Base-by-base conservation (phyloP, 2,113 vertebrate species). In the Agapornis roseicollis region DNA sequence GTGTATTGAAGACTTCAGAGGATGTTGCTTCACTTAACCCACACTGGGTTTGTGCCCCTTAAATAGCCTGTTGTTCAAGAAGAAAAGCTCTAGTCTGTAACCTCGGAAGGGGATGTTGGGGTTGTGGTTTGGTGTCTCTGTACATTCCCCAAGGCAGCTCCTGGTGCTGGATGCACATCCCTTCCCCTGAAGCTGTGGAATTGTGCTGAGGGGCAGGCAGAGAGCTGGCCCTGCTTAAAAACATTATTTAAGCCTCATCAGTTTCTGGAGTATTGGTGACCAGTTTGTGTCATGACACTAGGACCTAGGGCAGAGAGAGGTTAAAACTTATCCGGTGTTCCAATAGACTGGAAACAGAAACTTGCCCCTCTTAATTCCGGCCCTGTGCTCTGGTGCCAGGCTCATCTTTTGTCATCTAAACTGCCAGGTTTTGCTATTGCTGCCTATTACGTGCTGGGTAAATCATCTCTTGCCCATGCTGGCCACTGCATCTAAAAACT, bases 231-330 rank as follows among this genome's bases (percentile, higher is more conserved):
- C 35, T 0, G 3, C 81, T 95, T 94, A 55, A 85, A 95, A 96
- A 85, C 69, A 74, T 81, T 93, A 91, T 58, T 95, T 89, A 71
- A 94, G 81, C 93, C 56, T 93, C 93, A 89, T 93, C 66, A 42
- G 56, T 85, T 96, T 65, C 85, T 89, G 81, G 70, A 94, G 87
- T 82, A 60, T 72, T 81, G 73, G 77, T 81, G 93, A 95, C 63
- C 69, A 64, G 87, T 85, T 89, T 71, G 88, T 89, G 71, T 85
- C 55, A 18, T 87, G 89, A 95, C 94, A 72, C 93, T 89, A 68
- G 81, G 81, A 76, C 73, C 87, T 47, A 35, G 95, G 92, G 88
- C 87, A 93, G 88, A 60, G 53, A n/a, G 77, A 92, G 78, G 85
- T 96, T 85, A 96, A 95, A 91, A 71, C 56, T 60, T 87, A 74